Evolutionary conservation across 2,113 vertebrate species (phyloP).

Genomic region (Columba janthina): DNA sequence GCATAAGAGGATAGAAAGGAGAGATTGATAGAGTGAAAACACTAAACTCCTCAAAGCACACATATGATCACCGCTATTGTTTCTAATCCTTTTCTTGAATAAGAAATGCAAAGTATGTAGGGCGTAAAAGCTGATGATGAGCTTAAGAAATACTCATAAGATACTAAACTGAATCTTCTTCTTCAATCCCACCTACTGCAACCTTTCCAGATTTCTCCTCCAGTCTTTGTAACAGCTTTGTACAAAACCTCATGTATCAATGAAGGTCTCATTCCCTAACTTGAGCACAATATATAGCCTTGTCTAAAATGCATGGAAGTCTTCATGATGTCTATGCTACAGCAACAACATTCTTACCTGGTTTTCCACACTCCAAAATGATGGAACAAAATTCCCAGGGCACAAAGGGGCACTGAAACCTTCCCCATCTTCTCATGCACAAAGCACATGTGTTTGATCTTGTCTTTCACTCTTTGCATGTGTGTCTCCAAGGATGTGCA

Average conservation of each 20-base stretch:
- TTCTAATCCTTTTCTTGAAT: neutral
- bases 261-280: neutral
- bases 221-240: neutral
- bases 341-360: neutral
- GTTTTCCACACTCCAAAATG: neutral
- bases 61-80: fast-evolving
- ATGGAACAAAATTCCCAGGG: neutral
- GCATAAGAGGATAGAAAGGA: neutral
- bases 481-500: fast-evolving
- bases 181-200: neutral
- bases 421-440: neutral
- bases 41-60: neutral
- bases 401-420: neutral
- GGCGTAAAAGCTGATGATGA: neutral
- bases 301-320: neutral
- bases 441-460: neutral
- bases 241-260: neutral
- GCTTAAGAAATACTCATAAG: neutral
- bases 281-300: neutral
- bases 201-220: neutral
- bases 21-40: neutral
- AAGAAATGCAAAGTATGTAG: neutral
- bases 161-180: neutral
- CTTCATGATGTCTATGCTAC: neutral
- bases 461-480: neutral